Percentiles rank a stretch among this genome's conserved stretches.
Conservation (phyloP, 2,113 vertebrate genomes). For the Vimba vimba region DNA sequence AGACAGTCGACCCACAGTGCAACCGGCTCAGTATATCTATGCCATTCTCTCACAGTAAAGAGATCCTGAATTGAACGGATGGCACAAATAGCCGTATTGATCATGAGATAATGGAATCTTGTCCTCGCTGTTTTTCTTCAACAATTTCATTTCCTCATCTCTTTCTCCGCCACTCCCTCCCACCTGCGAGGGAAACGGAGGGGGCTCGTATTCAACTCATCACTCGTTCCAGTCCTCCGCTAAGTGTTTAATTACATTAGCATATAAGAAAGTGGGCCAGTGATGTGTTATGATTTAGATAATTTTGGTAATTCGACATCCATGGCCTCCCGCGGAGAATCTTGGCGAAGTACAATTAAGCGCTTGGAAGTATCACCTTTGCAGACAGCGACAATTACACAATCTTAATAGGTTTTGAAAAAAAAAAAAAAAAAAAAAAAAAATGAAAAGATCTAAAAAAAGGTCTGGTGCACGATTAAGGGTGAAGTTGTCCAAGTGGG, state of each 20-base stretch:
- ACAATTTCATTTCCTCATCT: conserved; percentile 55
- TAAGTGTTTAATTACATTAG: conserved; percentile 63
- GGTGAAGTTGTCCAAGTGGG: not conserved
- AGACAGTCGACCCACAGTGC: conserved; percentile 7
- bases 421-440: not conserved
- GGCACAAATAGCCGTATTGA: conserved; percentile 60
- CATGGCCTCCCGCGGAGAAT: conserved; percentile 30
- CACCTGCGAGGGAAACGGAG: conserved; percentile 39
- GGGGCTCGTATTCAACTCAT: conserved; percentile 45
- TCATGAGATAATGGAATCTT: conserved; percentile 59
- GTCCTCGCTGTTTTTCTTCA: conserved; percentile 54
- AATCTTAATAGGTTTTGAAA: not conserved
- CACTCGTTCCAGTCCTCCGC: conserved; percentile 49
- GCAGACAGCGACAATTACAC: conserved; percentile 27
- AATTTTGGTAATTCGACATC: conserved; percentile 48
- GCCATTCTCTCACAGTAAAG: conserved; percentile 50
- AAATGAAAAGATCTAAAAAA: not conserved
- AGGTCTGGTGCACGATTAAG: not conserved
- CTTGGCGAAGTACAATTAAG: conserved; percentile 46
- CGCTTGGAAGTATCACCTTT: conserved; percentile 26
- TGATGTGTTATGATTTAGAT: conserved; percentile 37
- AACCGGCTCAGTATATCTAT: conserved; percentile 45
- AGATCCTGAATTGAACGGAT: conserved; percentile 49
- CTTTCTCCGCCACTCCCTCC: conserved; percentile 30
- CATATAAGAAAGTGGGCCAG: conserved; percentile 58